Percentiles rank a stretch among this genome's conserved stretches.
phyloP scores from a whole-genome alignment of 2,888 invertebrate genomes.

The Apoda limacodes region DNA sequence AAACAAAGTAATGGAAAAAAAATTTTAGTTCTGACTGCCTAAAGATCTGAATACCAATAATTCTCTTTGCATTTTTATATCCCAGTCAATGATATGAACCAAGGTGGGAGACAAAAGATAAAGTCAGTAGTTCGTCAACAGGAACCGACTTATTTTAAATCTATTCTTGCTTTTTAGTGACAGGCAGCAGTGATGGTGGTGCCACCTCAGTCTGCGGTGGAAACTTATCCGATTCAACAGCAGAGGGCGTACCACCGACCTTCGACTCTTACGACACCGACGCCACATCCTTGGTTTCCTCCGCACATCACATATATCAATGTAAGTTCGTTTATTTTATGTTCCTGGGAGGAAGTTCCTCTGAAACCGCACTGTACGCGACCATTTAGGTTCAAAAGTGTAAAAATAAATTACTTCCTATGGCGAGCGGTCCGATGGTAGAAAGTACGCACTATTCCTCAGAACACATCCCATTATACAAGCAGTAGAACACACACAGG shows the following conservation, averaged over 20 bases:
- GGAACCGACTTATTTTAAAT: conserved; percentile 20
- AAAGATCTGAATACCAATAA: too few species aligned
- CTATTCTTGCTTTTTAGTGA: conserved; percentile 43
- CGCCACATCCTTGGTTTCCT: conserved; percentile 77
- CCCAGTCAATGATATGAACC: neutral
- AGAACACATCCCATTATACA: too few species aligned
- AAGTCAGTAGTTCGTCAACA: conserved; percentile 8
- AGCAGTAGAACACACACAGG: too few species aligned
- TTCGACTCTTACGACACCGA: conserved; percentile 77
- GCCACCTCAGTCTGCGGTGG: conserved; percentile 85
- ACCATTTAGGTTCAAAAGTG: too few species aligned
- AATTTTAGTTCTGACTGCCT: neutral
- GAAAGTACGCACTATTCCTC: too few species aligned
- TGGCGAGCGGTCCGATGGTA: too few species aligned
- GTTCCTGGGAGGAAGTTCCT: too few species aligned
- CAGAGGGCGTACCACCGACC: conserved; percentile 77
- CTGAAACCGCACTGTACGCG: too few species aligned
- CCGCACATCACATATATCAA: conserved; percentile 79
- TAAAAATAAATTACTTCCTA: too few species aligned
- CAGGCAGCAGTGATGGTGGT: conserved; percentile 82
- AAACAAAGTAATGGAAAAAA: neutral
- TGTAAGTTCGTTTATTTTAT: too few species aligned
- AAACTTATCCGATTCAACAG: conserved; percentile 83
- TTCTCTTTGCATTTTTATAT: too few species aligned
- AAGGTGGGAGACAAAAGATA: neutral